Base-by-base conservation (phyloP, 2,888 invertebrate species). In the Perithous albicinctus region DNA sequence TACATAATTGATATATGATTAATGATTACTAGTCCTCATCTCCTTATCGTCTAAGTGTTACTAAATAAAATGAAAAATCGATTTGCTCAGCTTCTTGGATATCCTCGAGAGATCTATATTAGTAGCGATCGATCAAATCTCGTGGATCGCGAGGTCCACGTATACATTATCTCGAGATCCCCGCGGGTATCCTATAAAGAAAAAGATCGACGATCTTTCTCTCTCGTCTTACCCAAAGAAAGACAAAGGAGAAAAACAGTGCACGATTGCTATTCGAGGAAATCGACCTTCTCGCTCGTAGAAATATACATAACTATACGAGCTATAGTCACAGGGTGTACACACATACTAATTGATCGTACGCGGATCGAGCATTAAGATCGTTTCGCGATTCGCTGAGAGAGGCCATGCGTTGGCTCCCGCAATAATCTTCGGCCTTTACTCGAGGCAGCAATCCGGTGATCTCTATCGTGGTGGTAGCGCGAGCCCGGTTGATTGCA, bases 391-490 rank as follows among this genome's bases (percentile, higher is more conserved):
- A 80, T 80, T 80, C 80, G 69, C 74, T n/a, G 51, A 61, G 77
- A 70, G 70, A 70, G 59, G 20, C 75, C 20, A 51, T 18, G 59
- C 32, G 29, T 18, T 59, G 56, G 23, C 35, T 59, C 35, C 59
- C 15, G 59, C 59, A 59, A 59, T 32, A 70, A 70, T 56, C 59
- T 59, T 35, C 18, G 59, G 15, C 51, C 51, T 23, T n/a, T 51
- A 51, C 51, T 51, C 51, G 51, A 51, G 51, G 56, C 56, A n/a
- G 29, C 56, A 29, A 56, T 29, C 78, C 83, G 83, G 85, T 80
- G 85, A 87, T 87, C 85, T 84, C 85, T 86, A 88, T 87, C 85
- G 82, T 64, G 48, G 54, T n/a, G n/a, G 54, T 63, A 69, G 67
- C 43, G 74, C 63, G 54, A 64, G 48, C 20, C 51, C 63, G 73